Evolutionary conservation across 2,797 vertebrate genomes (phyloP).

Genomic region (Cuculus canorus): DNA sequence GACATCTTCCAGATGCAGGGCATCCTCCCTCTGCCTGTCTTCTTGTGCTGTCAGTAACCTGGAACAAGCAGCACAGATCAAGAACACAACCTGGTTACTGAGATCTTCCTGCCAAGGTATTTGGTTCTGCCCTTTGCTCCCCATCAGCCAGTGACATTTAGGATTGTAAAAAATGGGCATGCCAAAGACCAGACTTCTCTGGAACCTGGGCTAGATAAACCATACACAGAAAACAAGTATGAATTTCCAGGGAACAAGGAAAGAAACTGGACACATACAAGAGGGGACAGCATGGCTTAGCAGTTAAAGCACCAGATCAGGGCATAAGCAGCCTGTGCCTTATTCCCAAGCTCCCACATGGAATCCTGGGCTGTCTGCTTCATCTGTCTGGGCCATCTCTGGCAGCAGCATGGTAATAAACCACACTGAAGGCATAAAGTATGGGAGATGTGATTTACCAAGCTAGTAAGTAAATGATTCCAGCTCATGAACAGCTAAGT

Average conservation of each 20-base stretch:
- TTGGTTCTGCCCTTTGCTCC: background rate
- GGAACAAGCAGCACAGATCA: constrained; percentile 6
- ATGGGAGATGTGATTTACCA: background rate
- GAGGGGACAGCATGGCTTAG: background rate
- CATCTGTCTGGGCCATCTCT: background rate
- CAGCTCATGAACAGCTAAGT: background rate
- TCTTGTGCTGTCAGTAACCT: constrained; percentile 68
- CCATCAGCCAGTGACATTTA: background rate
- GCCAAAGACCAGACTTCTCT: background rate
- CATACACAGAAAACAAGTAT: background rate
- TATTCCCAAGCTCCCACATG: background rate
- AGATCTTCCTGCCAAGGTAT: background rate
- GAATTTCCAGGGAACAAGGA: background rate
- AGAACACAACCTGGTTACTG: background rate
- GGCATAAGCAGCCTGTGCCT: background rate
- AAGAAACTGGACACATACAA: background rate
- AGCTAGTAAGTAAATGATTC: background rate
- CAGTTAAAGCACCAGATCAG: background rate
- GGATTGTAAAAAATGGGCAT: background rate
- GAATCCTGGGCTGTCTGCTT: background rate
- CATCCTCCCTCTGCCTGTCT: constrained; percentile 58
- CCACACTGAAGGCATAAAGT: background rate
- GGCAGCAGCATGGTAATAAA: background rate
- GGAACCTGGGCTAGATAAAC: background rate
- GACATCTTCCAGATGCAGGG: constrained; percentile 55